Base-by-base conservation (phyloP, 1,140 invertebrate species). In the Danaus plexippus region DNA sequence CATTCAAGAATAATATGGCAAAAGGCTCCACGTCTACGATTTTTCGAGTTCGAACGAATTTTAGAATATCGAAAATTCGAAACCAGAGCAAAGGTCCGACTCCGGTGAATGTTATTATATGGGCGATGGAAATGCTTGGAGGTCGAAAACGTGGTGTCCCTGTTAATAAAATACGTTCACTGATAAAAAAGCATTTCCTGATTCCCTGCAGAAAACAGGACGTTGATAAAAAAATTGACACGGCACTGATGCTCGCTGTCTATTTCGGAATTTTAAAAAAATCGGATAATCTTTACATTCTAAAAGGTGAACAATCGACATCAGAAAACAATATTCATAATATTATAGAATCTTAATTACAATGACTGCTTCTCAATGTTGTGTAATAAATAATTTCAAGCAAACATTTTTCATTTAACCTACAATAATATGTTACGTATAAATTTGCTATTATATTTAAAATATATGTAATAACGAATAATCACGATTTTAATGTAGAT, bases 201-300 rank as follows among this genome's bases (percentile, higher is more conserved):
- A 41, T 71, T 9, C 68, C 69, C 0, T 72, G 64, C 54, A 63
- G 50, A 50, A 64, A 63, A 50, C 54, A 48, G 44, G 63, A 68
- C 22, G 61, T 69, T 9, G 59, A 65, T 49, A 71, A 63, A 58
- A 73, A 65, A 65, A 75, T 75, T n/a, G 52, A 67, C 11, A 63
- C 50, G 51, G 48, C 67, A 32, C 47, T 70, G 42, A 56, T 52
- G 51, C 64, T 59, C 50, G 63, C 67, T 9, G 61, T 66, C 7
- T 55, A 68, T 52, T 69, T 70, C 43, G 69, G 69, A 48, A 47
- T 70, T 40, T 47, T 75, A 11, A 54, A 67, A 59, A 43, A 61
- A 67, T 13, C 22, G 18, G 55, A 66, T 9, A 57, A 64, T 44
- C 55, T 67, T 32, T 32, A 32, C 22, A 32, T 32, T 32, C 22